Conservation (phyloP, 2,888 invertebrate species). For the Phasia obesa region DNA sequence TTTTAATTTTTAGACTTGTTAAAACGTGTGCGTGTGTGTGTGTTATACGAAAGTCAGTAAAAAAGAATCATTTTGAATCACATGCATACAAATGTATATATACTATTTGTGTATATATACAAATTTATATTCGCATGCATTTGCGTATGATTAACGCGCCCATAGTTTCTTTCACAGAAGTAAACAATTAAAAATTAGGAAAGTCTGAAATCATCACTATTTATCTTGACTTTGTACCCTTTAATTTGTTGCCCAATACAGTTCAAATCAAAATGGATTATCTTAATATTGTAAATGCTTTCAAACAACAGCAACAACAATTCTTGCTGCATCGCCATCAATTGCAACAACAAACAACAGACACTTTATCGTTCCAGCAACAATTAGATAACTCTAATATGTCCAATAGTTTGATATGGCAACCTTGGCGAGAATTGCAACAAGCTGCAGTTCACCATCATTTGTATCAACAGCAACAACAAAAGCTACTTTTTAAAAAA, state of each 20-base stretch:
- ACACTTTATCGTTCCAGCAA: constrained; percentile 64
- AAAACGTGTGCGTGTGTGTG: constrained; percentile 31
- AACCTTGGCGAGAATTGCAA: constrained; percentile 81
- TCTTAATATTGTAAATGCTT: constrained; percentile 79
- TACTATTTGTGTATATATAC: neutral
- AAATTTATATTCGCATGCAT: neutral
- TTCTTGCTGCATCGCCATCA: constrained; percentile 66
- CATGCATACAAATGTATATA: too few species aligned
- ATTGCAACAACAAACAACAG: constrained; percentile 66
- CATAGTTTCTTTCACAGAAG: neutral
- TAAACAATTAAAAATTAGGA: neutral
- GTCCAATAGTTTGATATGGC: constrained; percentile 81
- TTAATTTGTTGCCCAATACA: neutral
- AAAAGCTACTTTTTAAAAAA: constrained; percentile 75
- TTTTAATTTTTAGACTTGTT: constrained; percentile 3
- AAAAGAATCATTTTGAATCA: constrained; percentile 11
- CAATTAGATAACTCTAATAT: constrained; percentile 77
- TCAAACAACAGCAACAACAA: constrained; percentile 75
- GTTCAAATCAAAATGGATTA: constrained; percentile 78
- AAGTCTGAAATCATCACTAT: neutral
- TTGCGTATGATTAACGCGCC: neutral
- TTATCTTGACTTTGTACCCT: neutral
- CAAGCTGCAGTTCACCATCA: constrained; percentile 80
- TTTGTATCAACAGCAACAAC: constrained; percentile 77
- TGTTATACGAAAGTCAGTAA: constrained; percentile 38